Conservation (phyloP, 2,888 invertebrate species). For the Lymantria monacha region DNA sequence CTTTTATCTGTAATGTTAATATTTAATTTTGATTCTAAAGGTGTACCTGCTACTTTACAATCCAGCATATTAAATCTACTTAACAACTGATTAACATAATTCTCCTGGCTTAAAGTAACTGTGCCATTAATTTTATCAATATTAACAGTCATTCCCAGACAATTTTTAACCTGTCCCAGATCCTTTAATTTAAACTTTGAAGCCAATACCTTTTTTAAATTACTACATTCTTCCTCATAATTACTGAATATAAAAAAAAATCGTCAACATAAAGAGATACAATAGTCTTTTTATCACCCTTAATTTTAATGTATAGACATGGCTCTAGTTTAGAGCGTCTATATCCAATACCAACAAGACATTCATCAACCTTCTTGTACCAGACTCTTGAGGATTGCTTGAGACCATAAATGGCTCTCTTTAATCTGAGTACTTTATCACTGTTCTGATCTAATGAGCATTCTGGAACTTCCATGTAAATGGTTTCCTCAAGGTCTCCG, state of each 20-base stretch:
- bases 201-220: conserved; percentile 1
- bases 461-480: not conserved
- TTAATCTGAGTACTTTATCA: conserved; percentile 1
- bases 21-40: not conserved
- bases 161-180: conserved; percentile 6
- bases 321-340: not conserved
- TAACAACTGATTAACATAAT: conserved; percentile 2
- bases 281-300: not conserved
- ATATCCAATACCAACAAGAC: not conserved
- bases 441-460: not conserved
- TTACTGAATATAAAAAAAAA: no score
- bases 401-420: not conserved
- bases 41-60: not conserved
- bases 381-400: not conserved
- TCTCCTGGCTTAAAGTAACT: conserved; percentile 4
- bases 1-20: not conserved
- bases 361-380: conserved; percentile 1
- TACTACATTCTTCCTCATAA: not conserved
- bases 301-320: not conserved
- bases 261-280: not conserved
- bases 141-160: conserved; percentile 8
- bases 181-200: conserved; percentile 6
- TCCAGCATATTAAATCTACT: not conserved
- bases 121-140: not conserved
- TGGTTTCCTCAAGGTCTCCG: conserved; percentile 2